These are phyloP conservation scores for Candidula unifasciata DNA, from an alignment of 2,888 invertebrate genomes.

Conservation along the genomic window DNA sequence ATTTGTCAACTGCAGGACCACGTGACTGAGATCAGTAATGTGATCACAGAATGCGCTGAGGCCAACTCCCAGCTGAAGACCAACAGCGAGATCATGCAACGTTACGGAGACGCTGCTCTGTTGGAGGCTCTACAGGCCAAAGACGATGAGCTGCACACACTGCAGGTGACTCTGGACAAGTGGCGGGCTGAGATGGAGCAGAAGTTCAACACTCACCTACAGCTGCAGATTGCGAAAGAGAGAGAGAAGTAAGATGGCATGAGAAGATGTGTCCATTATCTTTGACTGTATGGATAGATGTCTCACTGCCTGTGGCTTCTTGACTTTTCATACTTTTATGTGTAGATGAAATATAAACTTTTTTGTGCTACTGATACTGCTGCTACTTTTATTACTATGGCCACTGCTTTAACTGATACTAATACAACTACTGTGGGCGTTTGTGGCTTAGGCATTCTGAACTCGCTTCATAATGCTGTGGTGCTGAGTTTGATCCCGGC, in stretches of 20 bases:
- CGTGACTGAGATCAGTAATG: conserved; percentile 55
- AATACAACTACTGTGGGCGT: too few species aligned
- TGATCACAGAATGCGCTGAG: conserved; percentile 53
- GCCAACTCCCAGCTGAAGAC: conserved; percentile 43
- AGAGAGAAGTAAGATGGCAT: conserved; percentile 61
- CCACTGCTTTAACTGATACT: too few species aligned
- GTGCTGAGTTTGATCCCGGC: too few species aligned
- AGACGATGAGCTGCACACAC: conserved; percentile 63
- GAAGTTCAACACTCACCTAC: conserved; percentile 62
- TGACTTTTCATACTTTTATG: too few species aligned
- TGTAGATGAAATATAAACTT: too few species aligned
- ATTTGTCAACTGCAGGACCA: conserved; percentile 55
- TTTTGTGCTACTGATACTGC: too few species aligned
- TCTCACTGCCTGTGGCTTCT: too few species aligned
- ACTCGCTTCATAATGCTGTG: too few species aligned
- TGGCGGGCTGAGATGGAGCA: conserved; percentile 65
- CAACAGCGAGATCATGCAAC: conserved; percentile 39
- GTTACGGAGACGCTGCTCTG: conserved; percentile 55
- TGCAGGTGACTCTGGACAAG: conserved; percentile 59
- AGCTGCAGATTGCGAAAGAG: conserved; percentile 62
- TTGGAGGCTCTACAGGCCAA: conserved; percentile 58
- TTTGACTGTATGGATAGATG: too few species aligned
- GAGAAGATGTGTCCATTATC: too few species aligned
- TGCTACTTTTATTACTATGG: too few species aligned
- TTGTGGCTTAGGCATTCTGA: too few species aligned